Evolutionary conservation across 2,888 invertebrate genomes (phyloP), one percentile per base, ranked within the genome.

Genomic region (Lasioglossum malachurum): DNA sequence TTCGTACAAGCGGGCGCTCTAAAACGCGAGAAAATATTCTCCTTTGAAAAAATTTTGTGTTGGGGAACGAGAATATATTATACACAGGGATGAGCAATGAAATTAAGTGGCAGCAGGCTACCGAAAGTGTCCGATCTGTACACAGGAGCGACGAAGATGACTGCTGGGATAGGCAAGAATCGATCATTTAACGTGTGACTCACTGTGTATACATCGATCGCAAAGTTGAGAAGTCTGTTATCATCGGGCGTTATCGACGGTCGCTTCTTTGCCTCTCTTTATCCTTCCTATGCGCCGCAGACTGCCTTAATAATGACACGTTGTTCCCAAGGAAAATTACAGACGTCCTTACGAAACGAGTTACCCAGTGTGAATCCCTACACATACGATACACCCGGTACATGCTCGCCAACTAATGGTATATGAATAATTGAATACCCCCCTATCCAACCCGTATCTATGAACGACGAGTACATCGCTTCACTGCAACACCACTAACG

Each of bases 101-200:
- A 16, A 46, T 46, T 16, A 16, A 5, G 46, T n/a, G 16, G 44
- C 19, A 16, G 46, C 16, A 2, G 31, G 31, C 31, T 12, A 31
- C 35, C 31, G 12, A 4, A 35, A 35, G 31, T 23, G 27, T 35
- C n/a, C 12, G n/a, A 78, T 78, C 46, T 46, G 76, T 82, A 75
- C 80, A 73, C 67, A 81, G 80, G 49, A 60, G 69, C 38, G 41
- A 74, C 67, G 81, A 85, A 77, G 78, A 71, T 82, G 82, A 82
- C 78, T 78, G 80, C 80, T 76, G 73, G 83, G 90, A 91, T 89
- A 86, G 91, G 89, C 90, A 89, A 27, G 60, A 72, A 93, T 94
- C 93, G 91, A 93, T 94, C 93, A 93, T 93, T 92, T 91, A 92
- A 84, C 89, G 92, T 86, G 90, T 93, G 93, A 94, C 91, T 94